Percentiles rank a stretch among this genome's conserved stretches.
Conservation (phyloP, 2,888 invertebrate species). For the Aquatica leii region DNA sequence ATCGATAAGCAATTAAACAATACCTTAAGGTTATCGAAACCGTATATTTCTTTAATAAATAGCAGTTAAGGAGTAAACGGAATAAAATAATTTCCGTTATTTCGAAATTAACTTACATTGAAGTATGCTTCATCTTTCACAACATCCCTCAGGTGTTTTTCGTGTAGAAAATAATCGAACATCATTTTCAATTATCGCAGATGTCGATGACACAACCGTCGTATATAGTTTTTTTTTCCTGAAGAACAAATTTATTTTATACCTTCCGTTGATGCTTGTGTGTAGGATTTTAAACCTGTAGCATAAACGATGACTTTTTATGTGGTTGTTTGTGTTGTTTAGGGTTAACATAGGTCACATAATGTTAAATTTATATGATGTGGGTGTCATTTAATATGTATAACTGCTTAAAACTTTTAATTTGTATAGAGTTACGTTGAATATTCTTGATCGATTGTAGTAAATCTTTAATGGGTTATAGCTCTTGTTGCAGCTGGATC, state of each 20-base stretch:
- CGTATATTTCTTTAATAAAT: no score
- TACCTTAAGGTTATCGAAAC: no score
- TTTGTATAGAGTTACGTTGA: no score
- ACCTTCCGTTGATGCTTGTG: neutral
- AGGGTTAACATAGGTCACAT: neutral
- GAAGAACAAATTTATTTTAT: neutral
- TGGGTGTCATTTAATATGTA: no score
- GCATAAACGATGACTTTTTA: neutral
- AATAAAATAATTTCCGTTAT: constrained; percentile 6
- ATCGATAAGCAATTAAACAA: no score
- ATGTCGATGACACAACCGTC: neutral
- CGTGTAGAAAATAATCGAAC: constrained; percentile 5
- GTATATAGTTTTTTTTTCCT: neutral
- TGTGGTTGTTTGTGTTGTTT: constrained; percentile 1
- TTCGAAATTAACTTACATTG: constrained; percentile 5
- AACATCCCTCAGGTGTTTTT: neutral
- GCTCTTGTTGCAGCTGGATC: no score
- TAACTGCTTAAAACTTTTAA: no score
- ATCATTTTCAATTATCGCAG: constrained; percentile 5
- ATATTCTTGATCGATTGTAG: no score
- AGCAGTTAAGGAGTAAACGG: no score
- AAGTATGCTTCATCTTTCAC: neutral
- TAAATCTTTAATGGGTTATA: no score
- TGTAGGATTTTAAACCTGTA: neutral
- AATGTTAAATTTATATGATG: no score